These are phyloP conservation scores for Pentalonia nigronervosa DNA, from an alignment of 1,140 invertebrate genomes.

Conservation along the genomic window DNA sequence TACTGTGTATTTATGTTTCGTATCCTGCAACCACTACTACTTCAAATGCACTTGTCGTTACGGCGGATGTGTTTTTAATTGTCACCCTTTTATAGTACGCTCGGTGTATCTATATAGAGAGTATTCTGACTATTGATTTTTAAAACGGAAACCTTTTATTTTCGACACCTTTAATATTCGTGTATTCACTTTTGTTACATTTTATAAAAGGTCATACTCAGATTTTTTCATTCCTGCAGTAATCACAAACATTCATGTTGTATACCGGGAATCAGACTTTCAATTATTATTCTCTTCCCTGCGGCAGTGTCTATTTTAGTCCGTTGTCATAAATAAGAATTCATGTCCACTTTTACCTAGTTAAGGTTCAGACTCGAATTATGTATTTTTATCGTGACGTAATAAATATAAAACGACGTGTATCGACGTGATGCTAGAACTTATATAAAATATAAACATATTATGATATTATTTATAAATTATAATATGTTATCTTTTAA, in stretches of 20 bases:
- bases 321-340: background rate
- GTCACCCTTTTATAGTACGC: background rate
- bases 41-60: background rate
- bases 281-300: background rate
- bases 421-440: background rate
- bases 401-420: background rate
- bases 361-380: background rate
- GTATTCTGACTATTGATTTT: constrained; percentile 2
- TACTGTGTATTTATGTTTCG: background rate
- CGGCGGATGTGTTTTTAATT: background rate
- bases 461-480: background rate
- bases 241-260: too few species aligned
- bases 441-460: background rate
- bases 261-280: background rate
- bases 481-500: background rate
- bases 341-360: background rate
- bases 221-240: too few species aligned
- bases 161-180: background rate
- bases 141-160: constrained; percentile 19
- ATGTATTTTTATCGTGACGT: background rate
- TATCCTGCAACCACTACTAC: background rate
- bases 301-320: background rate
- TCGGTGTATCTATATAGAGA: background rate
- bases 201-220: background rate
- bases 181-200: background rate